phyloP scores from a whole-genome alignment of 2,888 invertebrate species.

The Papilio protenor region DNA sequence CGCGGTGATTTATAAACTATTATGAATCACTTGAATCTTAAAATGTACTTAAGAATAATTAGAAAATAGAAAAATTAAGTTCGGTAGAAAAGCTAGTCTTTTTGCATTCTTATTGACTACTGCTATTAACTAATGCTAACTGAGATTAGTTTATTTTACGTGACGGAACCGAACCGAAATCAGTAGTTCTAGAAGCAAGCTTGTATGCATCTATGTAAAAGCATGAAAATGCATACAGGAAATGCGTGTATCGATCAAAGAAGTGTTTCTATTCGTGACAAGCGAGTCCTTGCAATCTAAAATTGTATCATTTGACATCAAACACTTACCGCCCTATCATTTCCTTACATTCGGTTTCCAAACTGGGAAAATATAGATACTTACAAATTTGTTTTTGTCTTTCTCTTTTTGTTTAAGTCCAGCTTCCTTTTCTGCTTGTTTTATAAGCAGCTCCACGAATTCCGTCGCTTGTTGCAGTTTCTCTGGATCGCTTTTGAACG shows the following conservation, averaged over 20 bases:
- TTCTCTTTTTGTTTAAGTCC: conserved; percentile 83
- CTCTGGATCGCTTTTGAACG: conserved; percentile 85
- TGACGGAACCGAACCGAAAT: not conserved
- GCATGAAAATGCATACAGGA: conserved; percentile 28
- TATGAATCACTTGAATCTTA: too few species aligned
- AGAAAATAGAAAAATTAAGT: too few species aligned
- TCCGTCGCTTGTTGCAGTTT: conserved; percentile 84
- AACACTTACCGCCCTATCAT: conserved; percentile 83
- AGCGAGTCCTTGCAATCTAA: conserved; percentile 73
- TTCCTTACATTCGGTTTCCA: conserved; percentile 70
- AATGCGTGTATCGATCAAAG: conserved; percentile 41
- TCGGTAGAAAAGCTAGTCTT: not conserved
- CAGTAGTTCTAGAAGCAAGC: conserved; percentile 17
- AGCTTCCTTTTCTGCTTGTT: conserved; percentile 85
- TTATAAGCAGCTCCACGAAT: conserved; percentile 85
- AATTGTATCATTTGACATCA: conserved; percentile 67
- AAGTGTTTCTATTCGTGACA: conserved; percentile 66
- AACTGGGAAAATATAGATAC: conserved; percentile 81
- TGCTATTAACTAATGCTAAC: not conserved
- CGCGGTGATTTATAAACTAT: too few species aligned
- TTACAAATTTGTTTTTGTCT: conserved; percentile 84
- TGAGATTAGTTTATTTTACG: not conserved
- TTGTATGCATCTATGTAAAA: not conserved
- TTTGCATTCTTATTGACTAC: not conserved
- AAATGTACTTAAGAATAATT: too few species aligned